These are phyloP conservation scores for Palaemon carinicauda DNA, from an alignment of 1,140 invertebrate genomes.

Conservation along the genomic window DNA sequence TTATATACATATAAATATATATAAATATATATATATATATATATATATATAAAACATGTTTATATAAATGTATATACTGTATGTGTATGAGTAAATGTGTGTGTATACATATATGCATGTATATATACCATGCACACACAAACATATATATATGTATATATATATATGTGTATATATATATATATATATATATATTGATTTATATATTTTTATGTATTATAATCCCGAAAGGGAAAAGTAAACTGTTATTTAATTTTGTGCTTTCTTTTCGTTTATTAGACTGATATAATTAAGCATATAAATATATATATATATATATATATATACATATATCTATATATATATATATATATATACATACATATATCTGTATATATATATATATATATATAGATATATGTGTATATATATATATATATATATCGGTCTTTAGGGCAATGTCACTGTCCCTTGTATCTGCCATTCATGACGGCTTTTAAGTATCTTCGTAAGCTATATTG, in stretches of 20 bases:
- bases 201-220: no score
- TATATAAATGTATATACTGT: neutral
- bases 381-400: neutral
- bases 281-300: no score
- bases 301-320: neutral
- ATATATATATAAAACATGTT: neutral
- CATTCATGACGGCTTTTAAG: no score
- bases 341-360: neutral
- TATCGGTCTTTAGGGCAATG: no score
- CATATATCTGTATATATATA: neutral
- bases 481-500: no score
- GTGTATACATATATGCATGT: neutral
- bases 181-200: neutral
- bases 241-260: no score
- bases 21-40: neutral
- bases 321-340: neutral
- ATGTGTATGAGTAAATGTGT: neutral
- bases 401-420: neutral
- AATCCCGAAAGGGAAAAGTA: no score
- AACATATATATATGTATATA: neutral
- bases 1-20: neutral
- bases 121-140: neutral
- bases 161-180: neutral
- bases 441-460: no score
- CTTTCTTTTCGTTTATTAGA: no score